Evolutionary conservation across 2,888 invertebrate species (phyloP), one percentile per base, ranked within the genome.

Genomic region (Limnephilus marmoratus): DNA sequence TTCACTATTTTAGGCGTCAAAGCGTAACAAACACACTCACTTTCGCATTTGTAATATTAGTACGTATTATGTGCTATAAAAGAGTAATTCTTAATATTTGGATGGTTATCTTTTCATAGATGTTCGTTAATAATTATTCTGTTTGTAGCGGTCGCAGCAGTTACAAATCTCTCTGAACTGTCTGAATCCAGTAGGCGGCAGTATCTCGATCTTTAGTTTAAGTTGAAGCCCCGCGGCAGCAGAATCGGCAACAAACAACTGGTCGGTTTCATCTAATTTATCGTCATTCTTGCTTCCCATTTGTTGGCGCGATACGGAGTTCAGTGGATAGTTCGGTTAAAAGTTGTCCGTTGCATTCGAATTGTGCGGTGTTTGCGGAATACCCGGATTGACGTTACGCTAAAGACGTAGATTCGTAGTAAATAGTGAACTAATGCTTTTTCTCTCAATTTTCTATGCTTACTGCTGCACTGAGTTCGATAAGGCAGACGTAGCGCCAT

Each of bases 201-300:
- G 3, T 18, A 34, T 82, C 82, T 13, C 29, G 29, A 82, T 82
- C 82, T 15, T 68, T 12, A 24, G 15, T 83, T 31, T 0, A 83
- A 18, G 83, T 83, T 24, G 83, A 34, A 31, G 29, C 34, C 83
- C 34, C 34, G 34, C 24, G 83, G 83, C 83, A 31, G 18, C 18
- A 12, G 31, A 83, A 83, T 34, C 31, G 24, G 34, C 83, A 31
- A 37, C 83, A 31, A 29, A 31, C 83, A 31, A 83, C 31, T 34
- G 83, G 34, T 83, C 83, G 83, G 34, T 34, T 11, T 83, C 83
- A 31, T 83, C 34, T 31, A 83, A 83, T 83, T 83, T 31, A 34
- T 18, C 83, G 83, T 29, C 34, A 12, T 83, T 83, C 83, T 31
- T 83, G 83, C 83, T 37, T 31, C 83, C 18, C 83, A 18, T 68